Base-by-base conservation (phyloP, 2,797 vertebrate species). In the Jordanella pulchra region DNA sequence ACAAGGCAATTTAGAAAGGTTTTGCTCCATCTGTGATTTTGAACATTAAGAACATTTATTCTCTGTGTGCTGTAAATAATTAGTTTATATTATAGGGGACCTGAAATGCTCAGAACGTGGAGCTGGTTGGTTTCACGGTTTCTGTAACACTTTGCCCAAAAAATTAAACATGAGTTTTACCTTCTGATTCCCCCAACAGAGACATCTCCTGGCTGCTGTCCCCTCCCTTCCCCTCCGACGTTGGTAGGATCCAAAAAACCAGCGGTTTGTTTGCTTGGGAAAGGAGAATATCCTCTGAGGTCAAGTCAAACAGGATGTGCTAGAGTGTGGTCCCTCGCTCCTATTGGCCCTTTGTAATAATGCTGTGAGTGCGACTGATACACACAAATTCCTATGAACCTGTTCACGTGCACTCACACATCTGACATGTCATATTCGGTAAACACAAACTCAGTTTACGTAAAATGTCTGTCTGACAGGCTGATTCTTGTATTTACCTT, bases 231-330 rank as follows among this genome's bases (percentile, higher is more conserved):
- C 89, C 89, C 84, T 92, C 80, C 81, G 80, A 89, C 89, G 90
- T 90, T 91, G 91, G 92, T 92, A 91, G 81, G 86, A 90, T 93
- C 89, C 86, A 89, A 92, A 91, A 89, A 85, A 80, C 84, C 67
- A 28, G 81, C 27, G 65, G 88, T 92, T 91, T 93, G 91, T 93
- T 93, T 93, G 90, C 92, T 93, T 92, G 89, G 90, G 89, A 93
- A 93, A 93, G 90, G 92, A 92, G 91, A 92, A 91, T 91, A 91
- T 92, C 92, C 91, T 92, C 89, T 85, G 84, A 91, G 93, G 92
- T 93, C 90, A 94, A 90, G 86, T 93, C 91, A 91, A 93, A 93
- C 93, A 93, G 92, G 92, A 93, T 91, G 87, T 90, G 90, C 86
- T 87, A 85, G 87, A 89, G 92, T 90, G 84, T 83, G 86, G 89